Percentiles rank a stretch among this genome's conserved stretches.
Evolutionary conservation across 1,140 invertebrate species (phyloP).

Genomic region (Babylonia areolata): DNA sequence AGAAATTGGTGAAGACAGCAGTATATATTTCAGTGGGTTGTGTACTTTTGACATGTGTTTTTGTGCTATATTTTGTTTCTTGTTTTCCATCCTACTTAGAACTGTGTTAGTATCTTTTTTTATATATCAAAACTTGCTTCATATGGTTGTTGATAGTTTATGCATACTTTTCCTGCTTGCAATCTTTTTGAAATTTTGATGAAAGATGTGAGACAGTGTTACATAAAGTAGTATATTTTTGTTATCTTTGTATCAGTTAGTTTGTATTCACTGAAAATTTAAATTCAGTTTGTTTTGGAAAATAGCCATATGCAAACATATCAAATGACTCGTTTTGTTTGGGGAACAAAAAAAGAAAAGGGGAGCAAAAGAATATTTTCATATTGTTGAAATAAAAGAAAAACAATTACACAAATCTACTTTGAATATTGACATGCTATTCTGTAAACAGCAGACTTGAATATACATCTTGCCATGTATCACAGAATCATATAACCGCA

Average conservation of each 20-base stretch:
- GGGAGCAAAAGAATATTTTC: neutral
- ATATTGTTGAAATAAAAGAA: conserved; percentile 1
- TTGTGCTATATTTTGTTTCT: neutral
- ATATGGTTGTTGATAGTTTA: too few relatives aligned
- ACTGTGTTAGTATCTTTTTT: neutral
- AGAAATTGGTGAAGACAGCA: neutral
- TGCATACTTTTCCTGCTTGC: too few relatives aligned
- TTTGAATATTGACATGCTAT: neutral
- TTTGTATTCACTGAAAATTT: neutral
- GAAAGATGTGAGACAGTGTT: too few relatives aligned
- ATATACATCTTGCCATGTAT: conserved; percentile 7
- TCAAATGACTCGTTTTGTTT: too few relatives aligned
- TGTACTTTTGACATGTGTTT: neutral
- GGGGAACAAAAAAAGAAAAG: neutral
- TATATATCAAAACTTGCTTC: too few relatives aligned
- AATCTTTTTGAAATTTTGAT: too few relatives aligned
- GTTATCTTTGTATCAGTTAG: too few relatives aligned
- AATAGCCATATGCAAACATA: too few relatives aligned
- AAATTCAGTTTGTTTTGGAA: too few relatives aligned
- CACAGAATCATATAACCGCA: neutral
- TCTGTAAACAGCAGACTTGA: neutral
- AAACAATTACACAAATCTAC: neutral
- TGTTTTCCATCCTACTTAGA: neutral
- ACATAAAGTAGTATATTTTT: too few relatives aligned
- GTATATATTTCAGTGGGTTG: neutral